A percentile compares a stretch with the other conserved stretches of the same genome.
Evolutionary conservation across 2,888 invertebrate genomes (phyloP).

Genomic region (Lasioglossum marginatum): DNA sequence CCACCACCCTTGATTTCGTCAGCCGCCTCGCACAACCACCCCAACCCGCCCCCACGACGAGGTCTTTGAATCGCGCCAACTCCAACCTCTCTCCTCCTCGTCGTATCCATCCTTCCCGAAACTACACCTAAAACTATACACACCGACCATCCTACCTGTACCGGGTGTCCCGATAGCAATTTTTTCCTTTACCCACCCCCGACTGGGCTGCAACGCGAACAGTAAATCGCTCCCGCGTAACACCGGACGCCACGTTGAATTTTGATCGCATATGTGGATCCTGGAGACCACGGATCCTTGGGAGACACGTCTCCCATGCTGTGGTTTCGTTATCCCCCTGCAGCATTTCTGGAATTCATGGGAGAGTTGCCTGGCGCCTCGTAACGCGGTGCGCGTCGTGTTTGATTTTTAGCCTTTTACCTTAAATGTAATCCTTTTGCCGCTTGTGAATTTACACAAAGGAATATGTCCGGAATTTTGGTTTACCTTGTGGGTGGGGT

Average conservation of each 20-base stretch:
- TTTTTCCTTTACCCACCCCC: neutral
- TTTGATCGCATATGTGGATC: conserved; percentile 30
- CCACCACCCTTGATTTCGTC: conserved; percentile 55
- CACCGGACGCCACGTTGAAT: conserved; percentile 39
- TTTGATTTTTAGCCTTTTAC: neutral
- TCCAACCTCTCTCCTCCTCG: conserved; percentile 71
- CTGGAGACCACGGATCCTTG: conserved; percentile 5
- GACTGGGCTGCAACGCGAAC: neutral
- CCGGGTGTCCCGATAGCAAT: conserved; percentile 54
- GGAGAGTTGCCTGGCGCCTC: neutral
- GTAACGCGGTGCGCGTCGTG: neutral
- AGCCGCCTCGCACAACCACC: conserved; percentile 56
- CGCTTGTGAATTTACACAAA: neutral
- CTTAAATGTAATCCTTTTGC: too few species aligned
- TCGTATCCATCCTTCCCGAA: conserved; percentile 76
- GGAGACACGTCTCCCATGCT: neutral
- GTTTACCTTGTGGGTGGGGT: neutral
- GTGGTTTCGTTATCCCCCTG: conserved; percentile 8
- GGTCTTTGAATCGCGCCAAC: conserved; percentile 81
- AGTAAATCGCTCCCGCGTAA: conserved; percentile 48
- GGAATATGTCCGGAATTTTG: neutral
- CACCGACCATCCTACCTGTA: conserved; percentile 74
- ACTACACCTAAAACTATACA: conserved; percentile 82
- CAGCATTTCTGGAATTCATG: neutral
- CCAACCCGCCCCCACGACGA: conserved; percentile 53